These are phyloP conservation scores for Parauchenoglanis ngamensis DNA, from an alignment of 2,797 vertebrate species.

Conservation along the genomic window DNA sequence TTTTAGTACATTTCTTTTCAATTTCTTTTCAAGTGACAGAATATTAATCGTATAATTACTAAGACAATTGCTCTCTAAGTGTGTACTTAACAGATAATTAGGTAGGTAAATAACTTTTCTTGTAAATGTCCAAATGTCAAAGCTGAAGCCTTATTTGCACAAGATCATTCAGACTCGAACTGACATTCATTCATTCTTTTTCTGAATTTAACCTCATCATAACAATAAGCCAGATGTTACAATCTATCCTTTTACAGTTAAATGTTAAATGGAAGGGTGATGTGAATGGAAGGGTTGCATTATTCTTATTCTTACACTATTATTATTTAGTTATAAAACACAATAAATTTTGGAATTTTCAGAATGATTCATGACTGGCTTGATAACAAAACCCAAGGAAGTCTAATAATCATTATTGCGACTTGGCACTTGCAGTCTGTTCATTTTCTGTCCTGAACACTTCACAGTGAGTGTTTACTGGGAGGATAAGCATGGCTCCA, in stretches of 20 bases:
- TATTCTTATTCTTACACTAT: constrained; percentile 16
- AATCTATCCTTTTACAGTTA: constrained; percentile 29
- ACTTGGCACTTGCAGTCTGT: not conserved
- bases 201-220: constrained; percentile 1
- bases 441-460: not conserved
- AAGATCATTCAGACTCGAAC: not conserved
- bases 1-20: constrained; percentile 20
- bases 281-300: constrained; percentile 14
- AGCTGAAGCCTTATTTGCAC: constrained; percentile 12
- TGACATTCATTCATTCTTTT: not conserved
- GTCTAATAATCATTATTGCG: constrained; percentile 4
- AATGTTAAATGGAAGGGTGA: constrained; percentile 8
- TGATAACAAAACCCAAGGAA: not conserved
- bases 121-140: constrained; percentile 41
- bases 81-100: constrained; percentile 60
- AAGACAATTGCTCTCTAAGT: constrained; percentile 51
- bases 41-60: constrained; percentile 62
- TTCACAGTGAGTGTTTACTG: not conserved
- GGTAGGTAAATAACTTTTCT: constrained; percentile 4
- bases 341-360: not conserved
- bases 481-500: not conserved
- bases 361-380: not conserved
- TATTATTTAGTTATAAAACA: not conserved
- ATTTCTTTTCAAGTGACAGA: constrained; percentile 52
- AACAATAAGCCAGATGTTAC: constrained; percentile 29